These are phyloP conservation scores for Diplodus puntazzo DNA, from an alignment of 2,797 vertebrate genomes.

Conservation along the genomic window DNA sequence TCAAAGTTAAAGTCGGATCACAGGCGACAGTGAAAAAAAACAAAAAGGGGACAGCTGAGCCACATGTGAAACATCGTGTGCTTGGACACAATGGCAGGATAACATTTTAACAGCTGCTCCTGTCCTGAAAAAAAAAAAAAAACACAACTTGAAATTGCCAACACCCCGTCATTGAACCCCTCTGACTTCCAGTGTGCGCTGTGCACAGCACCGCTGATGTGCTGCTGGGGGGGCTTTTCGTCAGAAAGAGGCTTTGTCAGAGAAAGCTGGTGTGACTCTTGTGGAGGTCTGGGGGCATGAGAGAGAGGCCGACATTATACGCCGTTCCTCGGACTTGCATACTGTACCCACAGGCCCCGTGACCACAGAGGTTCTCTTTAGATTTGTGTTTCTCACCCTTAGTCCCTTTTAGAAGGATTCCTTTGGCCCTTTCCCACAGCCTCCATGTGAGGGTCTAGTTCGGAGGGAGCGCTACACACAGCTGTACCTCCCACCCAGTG, in stretches of 20 bases:
- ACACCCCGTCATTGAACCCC: constrained; percentile 39
- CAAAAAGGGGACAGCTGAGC: constrained; percentile 74
- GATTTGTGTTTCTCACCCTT: constrained; percentile 70
- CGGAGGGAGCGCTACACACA: constrained; percentile 38
- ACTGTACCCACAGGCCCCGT: constrained; percentile 61
- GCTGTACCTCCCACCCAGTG: constrained; percentile 53
- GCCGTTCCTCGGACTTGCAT: constrained; percentile 42
- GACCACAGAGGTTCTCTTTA: constrained; percentile 65
- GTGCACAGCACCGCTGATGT: constrained; percentile 30
- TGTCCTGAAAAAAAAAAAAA: constrained; percentile 52
- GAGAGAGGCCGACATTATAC: constrained; percentile 60
- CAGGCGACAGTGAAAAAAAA: constrained; percentile 37
- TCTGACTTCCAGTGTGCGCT: constrained; percentile 11
- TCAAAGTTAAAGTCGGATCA: constrained; percentile 41
- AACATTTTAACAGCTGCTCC: constrained; percentile 86
- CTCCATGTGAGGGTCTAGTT: constrained; percentile 62
- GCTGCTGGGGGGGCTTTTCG: neutral
- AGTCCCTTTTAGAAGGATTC: constrained; percentile 74
- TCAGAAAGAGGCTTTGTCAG: constrained; percentile 21
- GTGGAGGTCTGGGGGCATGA: constrained; percentile 60
- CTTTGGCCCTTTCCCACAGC: constrained; percentile 79
- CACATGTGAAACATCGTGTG: constrained; percentile 61
- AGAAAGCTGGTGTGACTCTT: constrained; percentile 42
- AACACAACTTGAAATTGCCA: constrained; percentile 69
- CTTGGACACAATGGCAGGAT: constrained; percentile 66